Percentiles rank a stretch among this genome's conserved stretches.
Conservation (phyloP, 2,113 vertebrate species). For the Cyprinodon brontotheroides region DNA sequence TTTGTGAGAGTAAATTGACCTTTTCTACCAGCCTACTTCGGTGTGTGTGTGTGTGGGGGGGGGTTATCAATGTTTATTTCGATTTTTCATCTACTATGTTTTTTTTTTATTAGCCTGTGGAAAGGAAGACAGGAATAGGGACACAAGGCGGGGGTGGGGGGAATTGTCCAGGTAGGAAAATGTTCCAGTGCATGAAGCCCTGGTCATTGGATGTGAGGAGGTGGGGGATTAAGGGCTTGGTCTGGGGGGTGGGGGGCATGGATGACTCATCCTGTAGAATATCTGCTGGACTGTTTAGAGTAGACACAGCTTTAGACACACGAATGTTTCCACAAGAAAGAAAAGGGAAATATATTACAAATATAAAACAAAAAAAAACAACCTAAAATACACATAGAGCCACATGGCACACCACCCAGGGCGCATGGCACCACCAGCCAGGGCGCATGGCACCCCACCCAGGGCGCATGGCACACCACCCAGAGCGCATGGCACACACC, state of each 20-base stretch:
- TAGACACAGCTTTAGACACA: constrained; percentile 55
- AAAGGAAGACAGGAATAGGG: neutral
- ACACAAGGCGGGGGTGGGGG: neutral
- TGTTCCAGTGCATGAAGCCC: constrained; percentile 7
- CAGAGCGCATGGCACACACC: no score
- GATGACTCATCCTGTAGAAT: constrained; percentile 79
- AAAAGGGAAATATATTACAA: neutral
- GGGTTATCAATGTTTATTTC: constrained; percentile 8
- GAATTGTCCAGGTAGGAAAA: constrained; percentile 13
- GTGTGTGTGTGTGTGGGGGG: constrained; percentile 10
- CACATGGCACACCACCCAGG: neutral
- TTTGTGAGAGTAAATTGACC: constrained; percentile 73
- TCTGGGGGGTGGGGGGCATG: constrained; percentile 69
- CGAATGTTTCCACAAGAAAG: constrained; percentile 12
- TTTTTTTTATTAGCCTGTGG: neutral
- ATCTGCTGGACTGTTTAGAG: constrained; percentile 65
- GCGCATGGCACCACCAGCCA: no score
- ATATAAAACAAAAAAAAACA: neutral
- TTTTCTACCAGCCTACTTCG: constrained; percentile 55
- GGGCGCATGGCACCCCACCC: no score
- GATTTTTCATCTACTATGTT: neutral
- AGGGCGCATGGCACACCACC: no score
- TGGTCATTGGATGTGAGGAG: constrained; percentile 32
- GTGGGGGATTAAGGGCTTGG: constrained; percentile 73
- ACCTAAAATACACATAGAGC: neutral